phyloP scores from a whole-genome alignment of 2,113 vertebrate genomes.

The Dryoscopus gambensis region DNA sequence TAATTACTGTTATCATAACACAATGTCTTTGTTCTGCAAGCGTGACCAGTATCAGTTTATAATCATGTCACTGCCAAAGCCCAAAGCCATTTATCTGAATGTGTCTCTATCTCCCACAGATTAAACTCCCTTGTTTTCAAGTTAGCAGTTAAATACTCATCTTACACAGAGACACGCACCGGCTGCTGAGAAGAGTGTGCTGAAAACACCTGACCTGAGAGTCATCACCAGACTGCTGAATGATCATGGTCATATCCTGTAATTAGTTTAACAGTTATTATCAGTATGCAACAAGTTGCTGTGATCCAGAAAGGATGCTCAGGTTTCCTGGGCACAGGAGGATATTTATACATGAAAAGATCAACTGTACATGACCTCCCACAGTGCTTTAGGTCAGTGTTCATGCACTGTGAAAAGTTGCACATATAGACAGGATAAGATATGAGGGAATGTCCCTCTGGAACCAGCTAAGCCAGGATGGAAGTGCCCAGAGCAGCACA shows the following conservation, averaged over 20 bases:
- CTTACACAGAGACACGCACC: background rate
- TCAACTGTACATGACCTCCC: background rate
- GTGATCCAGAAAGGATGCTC: background rate
- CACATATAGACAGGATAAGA: background rate
- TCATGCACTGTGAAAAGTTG: background rate
- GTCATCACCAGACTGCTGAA: background rate
- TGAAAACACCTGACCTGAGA: background rate
- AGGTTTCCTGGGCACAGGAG: background rate
- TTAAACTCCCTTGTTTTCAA: fast-evolving
- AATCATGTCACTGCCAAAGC: background rate
- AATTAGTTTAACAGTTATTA: background rate
- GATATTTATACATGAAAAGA: background rate
- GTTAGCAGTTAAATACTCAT: background rate
- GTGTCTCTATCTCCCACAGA: background rate
- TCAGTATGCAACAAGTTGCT: background rate
- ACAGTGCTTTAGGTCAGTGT: background rate
- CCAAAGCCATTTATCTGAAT: background rate
- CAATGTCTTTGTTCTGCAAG: background rate
- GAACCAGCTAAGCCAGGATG: background rate
- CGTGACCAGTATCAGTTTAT: background rate
- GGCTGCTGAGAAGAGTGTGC: background rate
- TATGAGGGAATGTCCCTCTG: background rate
- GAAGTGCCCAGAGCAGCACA: background rate
- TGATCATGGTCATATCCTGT: background rate
- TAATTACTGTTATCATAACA: background rate